These are phyloP conservation scores for Noctua pronuba DNA, from an alignment of 2,888 invertebrate genomes.

Conservation along the genomic window DNA sequence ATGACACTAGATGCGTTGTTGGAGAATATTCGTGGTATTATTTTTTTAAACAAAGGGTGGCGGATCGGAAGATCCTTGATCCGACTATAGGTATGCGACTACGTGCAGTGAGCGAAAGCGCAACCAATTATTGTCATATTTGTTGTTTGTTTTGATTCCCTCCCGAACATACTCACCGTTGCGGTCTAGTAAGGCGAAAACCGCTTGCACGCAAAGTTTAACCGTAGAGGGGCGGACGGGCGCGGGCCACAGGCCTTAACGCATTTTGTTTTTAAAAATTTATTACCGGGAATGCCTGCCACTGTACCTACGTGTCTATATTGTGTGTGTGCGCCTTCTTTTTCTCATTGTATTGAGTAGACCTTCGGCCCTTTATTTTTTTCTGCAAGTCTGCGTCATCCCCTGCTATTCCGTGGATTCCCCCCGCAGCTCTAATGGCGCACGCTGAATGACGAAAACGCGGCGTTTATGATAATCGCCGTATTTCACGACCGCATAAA, in stretches of 20 bases:
- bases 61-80: neutral
- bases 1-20: neutral
- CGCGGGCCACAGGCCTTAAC: neutral
- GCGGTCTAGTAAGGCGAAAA: neutral
- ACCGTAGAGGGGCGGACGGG: neutral
- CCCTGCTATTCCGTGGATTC: constrained; percentile 37
- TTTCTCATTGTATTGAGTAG: neutral
- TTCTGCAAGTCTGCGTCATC: constrained; percentile 32
- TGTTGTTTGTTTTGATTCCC: constrained; percentile 1
- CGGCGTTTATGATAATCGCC: constrained; percentile 86
- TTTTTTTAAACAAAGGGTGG: neutral
- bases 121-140: neutral
- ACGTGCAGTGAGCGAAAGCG: neutral
- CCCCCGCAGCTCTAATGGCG: constrained; percentile 74
- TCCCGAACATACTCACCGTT: neutral
- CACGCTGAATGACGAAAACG: constrained; percentile 83
- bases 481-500: constrained; percentile 84
- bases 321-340: neutral
- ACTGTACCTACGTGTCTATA: no score
- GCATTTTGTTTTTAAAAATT: neutral
- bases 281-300: neutral
- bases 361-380: constrained; percentile 3
- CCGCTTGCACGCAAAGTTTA: neutral
- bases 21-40: neutral
- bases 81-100: neutral